These are phyloP conservation scores for Tetramorium parvispinum DNA, from an alignment of 1,140 invertebrate genomes.

Conservation along the genomic window DNA sequence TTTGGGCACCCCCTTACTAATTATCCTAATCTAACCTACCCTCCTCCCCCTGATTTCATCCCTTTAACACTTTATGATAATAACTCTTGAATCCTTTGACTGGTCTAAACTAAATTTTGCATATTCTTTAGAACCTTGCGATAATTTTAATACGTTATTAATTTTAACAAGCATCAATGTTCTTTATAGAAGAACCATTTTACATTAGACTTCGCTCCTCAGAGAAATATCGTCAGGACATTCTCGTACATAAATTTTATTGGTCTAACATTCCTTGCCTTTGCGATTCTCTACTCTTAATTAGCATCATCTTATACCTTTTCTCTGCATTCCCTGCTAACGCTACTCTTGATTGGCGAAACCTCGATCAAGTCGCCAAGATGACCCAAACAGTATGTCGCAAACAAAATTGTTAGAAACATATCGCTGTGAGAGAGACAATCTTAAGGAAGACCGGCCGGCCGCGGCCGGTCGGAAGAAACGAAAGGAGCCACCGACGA, in stretches of 20 bases:
- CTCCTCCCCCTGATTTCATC: too few relatives aligned
- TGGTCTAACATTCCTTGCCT: background rate
- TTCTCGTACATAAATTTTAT: conserved; percentile 50
- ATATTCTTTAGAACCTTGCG: too few relatives aligned
- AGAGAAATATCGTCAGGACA: background rate
- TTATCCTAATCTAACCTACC: too few relatives aligned
- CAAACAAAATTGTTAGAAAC: conserved; percentile 29
- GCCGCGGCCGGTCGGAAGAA: conserved; percentile 12
- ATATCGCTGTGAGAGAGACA: background rate
- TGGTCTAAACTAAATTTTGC: too few relatives aligned
- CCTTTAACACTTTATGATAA: too few relatives aligned
- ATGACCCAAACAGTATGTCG: conserved; percentile 24
- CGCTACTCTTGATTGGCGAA: conserved; percentile 22
- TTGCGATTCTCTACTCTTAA: conserved; percentile 46
- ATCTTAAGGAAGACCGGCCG: background rate
- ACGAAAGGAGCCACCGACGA: conserved; percentile 51
- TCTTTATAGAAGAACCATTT: too few relatives aligned
- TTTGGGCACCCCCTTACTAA: too few relatives aligned
- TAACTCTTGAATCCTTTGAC: too few relatives aligned
- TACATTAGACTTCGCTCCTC: background rate
- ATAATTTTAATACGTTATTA: too few relatives aligned
- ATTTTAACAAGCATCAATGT: too few relatives aligned
- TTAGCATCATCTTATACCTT: conserved; percentile 31
- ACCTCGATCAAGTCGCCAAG: conserved; percentile 22
- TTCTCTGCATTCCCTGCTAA: background rate